Base-by-base conservation (phyloP, 1,140 invertebrate genomes). In the Archivesica marissinica region DNA sequence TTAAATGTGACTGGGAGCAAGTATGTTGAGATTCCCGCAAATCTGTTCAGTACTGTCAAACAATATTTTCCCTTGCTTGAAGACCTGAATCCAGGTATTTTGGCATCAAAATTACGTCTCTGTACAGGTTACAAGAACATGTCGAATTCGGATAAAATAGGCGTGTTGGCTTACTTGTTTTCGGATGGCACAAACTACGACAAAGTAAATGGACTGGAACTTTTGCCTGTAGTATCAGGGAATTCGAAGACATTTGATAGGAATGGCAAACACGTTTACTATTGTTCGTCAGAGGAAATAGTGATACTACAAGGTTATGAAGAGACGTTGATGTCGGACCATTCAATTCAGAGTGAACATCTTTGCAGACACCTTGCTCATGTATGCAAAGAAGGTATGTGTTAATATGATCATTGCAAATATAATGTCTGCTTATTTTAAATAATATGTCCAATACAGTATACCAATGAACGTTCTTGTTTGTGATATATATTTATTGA, bases 141-240 rank as follows among this genome's bases (percentile, higher is more conserved):
- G 9, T 17, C 11, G 44, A 23, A 74, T 50, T 2, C 39, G 13
- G 35, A 35, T n/a, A 79, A 79, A 33, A 13, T 41, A 13, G 23
- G 11, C 4, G 6, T 79, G 0, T 35, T 79, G 13, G 23, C 15
- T 13, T 79, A 56, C 44, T 28, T 79, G 13, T 25, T 72, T 9
- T n/a, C 54, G 33, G 25, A 7, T n/a, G 35, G n/a, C 20, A 23
- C 17, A 38, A 38, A 59, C 33, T 20, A 33, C 35, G 6, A 1
- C 11, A 2, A 15, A 39, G 11, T 79, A 30, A 20, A 39, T 35
- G 76, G 56, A n/a, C 56, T 79, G 17, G 35, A 79, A 61, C 39
- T 79, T 13, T 15, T 79, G 15, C 54, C 56, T 9, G 28, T 79
- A n/a, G 76, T 33, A 35, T n/a, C n/a, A n/a, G n/a, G n/a, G n/a